Evolutionary conservation across 2,888 invertebrate genomes (phyloP).

Genomic region (Acanthosepion esculentum): DNA sequence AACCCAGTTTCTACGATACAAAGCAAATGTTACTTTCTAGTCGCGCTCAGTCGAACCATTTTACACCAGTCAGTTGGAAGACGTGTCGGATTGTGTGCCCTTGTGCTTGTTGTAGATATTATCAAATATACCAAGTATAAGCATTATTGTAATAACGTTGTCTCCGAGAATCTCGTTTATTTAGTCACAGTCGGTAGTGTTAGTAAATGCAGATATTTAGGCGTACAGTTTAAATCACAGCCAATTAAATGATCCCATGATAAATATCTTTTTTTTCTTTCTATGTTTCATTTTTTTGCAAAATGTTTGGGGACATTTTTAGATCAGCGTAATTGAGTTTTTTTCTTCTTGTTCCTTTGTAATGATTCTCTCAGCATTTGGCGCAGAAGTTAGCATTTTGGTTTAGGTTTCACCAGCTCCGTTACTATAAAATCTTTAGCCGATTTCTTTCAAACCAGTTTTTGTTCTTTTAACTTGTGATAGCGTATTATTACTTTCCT

Average conservation of each 20-base stretch:
- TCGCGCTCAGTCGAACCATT: no score
- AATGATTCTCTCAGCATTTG: neutral
- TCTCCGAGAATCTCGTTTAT: no score
- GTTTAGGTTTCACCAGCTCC: neutral
- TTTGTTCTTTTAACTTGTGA: neutral
- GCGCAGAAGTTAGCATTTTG: neutral
- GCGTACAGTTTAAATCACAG: neutral
- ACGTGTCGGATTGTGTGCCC: no score
- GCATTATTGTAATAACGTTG: no score
- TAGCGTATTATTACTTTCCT: neutral
- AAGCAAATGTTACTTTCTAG: no score
- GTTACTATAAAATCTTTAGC: neutral
- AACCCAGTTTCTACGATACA: no score
- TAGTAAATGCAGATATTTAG: neutral
- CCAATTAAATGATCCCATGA: neutral
- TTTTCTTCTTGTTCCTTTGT: neutral
- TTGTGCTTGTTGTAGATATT: no score
- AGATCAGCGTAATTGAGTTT: neutral
- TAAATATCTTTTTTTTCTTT: neutral
- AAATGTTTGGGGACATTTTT: neutral
- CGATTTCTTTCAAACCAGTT: neutral
- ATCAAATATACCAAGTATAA: no score
- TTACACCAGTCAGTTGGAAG: no score
- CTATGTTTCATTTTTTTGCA: neutral
- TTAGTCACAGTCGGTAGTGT: no score